Evolutionary conservation across 2,888 invertebrate species (phyloP).

Genomic region (Pristionchus mayeri): DNA sequence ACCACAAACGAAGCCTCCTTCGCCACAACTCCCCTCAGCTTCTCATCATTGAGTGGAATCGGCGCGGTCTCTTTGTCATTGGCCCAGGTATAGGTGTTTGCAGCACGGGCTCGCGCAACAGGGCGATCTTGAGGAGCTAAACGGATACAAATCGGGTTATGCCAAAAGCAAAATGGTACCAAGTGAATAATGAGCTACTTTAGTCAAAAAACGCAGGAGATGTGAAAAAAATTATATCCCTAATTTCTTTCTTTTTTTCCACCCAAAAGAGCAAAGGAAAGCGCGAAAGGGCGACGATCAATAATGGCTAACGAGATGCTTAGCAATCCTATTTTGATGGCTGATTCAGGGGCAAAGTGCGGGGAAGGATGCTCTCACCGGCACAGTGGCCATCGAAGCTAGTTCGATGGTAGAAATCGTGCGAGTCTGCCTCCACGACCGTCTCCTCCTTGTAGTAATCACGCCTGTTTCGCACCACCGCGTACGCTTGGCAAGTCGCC

Average conservation of each 20-base stretch:
- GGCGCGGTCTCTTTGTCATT: constrained; percentile 43
- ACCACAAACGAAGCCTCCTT: constrained; percentile 45
- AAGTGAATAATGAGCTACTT: background rate
- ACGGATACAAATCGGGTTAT: background rate
- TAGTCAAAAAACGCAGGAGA: background rate
- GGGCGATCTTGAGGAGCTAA: constrained; percentile 26
- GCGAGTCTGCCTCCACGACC: background rate
- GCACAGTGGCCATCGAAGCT: constrained; percentile 44
- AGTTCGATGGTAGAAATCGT: constrained; percentile 38
- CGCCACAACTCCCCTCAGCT: background rate
- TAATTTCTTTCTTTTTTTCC: background rate
- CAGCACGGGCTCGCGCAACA: constrained; percentile 5
- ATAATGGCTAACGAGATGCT: no score
- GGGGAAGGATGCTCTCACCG: background rate
- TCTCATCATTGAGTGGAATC: constrained; percentile 22
- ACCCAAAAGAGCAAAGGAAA: background rate
- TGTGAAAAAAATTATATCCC: background rate
- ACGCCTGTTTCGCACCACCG: constrained; percentile 3
- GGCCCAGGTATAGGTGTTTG: constrained; percentile 30
- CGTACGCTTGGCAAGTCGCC: constrained; percentile 65
- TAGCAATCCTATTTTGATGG: no score
- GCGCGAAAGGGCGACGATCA: no score
- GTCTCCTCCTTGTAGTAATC: constrained; percentile 29
- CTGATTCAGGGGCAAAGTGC: no score
- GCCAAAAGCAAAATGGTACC: background rate